Base-by-base conservation (phyloP, 2,113 vertebrate genomes). In the Pogonocichla stellata region DNA sequence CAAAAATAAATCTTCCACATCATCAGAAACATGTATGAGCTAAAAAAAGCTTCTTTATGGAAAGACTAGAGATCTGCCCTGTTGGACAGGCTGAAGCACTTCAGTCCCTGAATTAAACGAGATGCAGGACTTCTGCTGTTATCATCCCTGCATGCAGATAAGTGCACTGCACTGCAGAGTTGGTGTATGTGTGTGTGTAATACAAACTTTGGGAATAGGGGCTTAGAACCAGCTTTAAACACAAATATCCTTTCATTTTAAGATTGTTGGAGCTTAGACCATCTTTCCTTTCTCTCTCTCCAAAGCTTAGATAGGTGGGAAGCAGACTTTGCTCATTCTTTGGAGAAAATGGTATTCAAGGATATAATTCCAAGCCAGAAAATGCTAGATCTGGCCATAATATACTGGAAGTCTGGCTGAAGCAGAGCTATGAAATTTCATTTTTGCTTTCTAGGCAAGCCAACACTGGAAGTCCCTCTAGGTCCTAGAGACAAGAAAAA, bases 1-100 rank as follows among this genome's bases (percentile, higher is more conserved):
- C 86, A 90, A 89, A 94, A 92, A 93, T 95, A 96, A 89, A 57
- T 65, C 74, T 87, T 77, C 83, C 70, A 73, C 86, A 77, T 78
- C 70, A 87, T 50, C 94, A 86, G 82, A 92, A 96, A 79, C 33
- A 71, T 36, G 61, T 17, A 70, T 0, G 7, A 80, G 54, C 84
- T 92, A 77, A 92, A 96, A 96, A 96, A 92, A 78, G 10, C 60
- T 74, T 29, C 25, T 86, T 88, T 33, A 61, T 38, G 53, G 61
- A 54, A 74, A 73, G 34, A 22, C 11, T 10, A 28, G 48, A 83
- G 57, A 61, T 61, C 45, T 86, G 71, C 66, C 70, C 38, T 2
- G 0, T 6, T 2, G 1, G 81, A 56, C 69, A 79, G 1, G 16
- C 29, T 22, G 45, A 60, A 75, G 31, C 78, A 57, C 24, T 53